Percentiles rank a stretch among this genome's conserved stretches.
Conservation (phyloP, 2,113 vertebrate species). For the Lichenostomus cassidix region DNA sequence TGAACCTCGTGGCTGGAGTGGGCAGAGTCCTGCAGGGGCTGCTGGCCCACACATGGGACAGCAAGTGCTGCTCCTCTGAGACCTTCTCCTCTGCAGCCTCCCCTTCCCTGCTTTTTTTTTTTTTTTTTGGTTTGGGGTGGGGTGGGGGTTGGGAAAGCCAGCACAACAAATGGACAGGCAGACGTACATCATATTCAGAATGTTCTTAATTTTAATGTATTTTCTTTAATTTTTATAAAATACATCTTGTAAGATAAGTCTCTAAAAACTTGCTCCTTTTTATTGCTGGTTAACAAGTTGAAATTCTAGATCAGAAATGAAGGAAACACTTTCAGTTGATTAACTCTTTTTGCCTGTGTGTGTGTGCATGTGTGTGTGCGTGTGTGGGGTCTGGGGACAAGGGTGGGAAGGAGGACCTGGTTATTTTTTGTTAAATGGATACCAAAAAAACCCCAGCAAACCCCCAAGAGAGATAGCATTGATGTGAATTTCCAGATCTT, state of each 20-base stretch:
- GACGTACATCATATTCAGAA: conserved; percentile 29
- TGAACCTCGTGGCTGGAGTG: background rate
- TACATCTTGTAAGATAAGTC: conserved; percentile 78
- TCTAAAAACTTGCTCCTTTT: conserved; percentile 76
- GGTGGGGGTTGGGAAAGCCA: background rate
- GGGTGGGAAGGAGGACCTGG: conserved; percentile 27
- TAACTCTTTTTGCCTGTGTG: conserved; percentile 41
- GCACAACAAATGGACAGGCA: background rate
- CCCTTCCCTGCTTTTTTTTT: background rate
- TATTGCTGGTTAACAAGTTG: conserved; percentile 75
- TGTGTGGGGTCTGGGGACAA: conserved; percentile 30
- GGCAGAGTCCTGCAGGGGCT: background rate
- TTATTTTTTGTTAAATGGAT: conserved; percentile 73
- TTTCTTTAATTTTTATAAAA: conserved; percentile 83
- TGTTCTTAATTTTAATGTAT: conserved; percentile 76
- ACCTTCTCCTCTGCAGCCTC: background rate
- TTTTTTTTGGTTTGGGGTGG: too few relatives aligned
- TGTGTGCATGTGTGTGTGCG: background rate
- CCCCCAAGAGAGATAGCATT: conserved; percentile 18
- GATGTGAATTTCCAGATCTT: conserved; percentile 59
- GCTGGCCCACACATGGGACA: background rate
- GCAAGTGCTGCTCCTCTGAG: background rate
- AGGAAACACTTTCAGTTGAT: conserved; percentile 76
- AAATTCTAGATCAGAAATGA: conserved; percentile 73
- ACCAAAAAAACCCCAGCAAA: conserved; percentile 30